phyloP scores from a whole-genome alignment of 2,888 invertebrate genomes.

The Tuberolachnus salignus region DNA sequence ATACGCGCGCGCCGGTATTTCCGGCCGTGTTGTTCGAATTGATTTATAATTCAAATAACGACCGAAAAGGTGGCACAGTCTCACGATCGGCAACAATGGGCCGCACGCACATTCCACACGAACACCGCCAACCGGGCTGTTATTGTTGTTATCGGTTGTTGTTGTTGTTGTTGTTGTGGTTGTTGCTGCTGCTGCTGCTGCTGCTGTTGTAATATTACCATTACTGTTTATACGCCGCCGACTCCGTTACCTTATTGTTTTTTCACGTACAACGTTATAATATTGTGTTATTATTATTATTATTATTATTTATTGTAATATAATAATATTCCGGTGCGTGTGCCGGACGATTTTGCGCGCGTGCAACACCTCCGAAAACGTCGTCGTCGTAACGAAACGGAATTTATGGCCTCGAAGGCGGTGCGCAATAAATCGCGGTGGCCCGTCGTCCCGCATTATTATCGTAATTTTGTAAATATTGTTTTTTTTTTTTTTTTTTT shows the following conservation, averaged over 20 bases:
- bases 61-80: slow-evolving; percentile 55
- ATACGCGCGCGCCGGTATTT: slow-evolving; percentile 45
- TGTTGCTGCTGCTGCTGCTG: too few species aligned
- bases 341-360: slow-evolving; percentile 8
- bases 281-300: neutral
- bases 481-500: too few species aligned
- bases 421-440: too few species aligned
- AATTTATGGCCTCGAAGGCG: too few species aligned
- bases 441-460: too few species aligned
- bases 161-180: too few species aligned
- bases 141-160: neutral
- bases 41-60: slow-evolving; percentile 57
- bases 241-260: too few species aligned
- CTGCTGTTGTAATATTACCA: too few species aligned
- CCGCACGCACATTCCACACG: slow-evolving; percentile 50
- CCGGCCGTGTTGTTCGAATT: slow-evolving; percentile 51
- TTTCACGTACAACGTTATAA: neutral
- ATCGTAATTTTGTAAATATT: too few species aligned
- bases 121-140: slow-evolving; percentile 24
- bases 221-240: too few species aligned
- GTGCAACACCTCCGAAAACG: neutral
- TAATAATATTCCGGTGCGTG: too few species aligned
- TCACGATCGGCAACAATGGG: slow-evolving; percentile 55
- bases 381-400: neutral
- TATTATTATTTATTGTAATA: neutral